Evolutionary conservation across 2,797 vertebrate species (phyloP).

Genomic region (Apogon talboti): DNA sequence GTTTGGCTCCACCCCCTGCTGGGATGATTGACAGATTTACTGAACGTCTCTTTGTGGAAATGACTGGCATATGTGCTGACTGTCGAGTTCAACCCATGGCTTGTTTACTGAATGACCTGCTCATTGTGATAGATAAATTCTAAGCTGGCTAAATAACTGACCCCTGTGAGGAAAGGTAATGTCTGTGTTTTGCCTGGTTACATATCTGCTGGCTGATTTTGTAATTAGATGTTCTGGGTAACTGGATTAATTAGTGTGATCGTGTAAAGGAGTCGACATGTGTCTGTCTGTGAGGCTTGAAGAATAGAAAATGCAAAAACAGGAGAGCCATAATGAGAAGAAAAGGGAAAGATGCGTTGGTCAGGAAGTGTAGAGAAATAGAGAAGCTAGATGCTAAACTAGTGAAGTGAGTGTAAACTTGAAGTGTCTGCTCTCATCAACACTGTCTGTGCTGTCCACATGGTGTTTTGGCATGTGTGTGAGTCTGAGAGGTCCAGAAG

Average conservation of each 20-base stretch:
- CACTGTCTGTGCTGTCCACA: constrained; percentile 55
- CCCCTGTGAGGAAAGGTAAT: not conserved
- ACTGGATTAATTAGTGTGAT: constrained; percentile 20
- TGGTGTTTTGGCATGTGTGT: constrained; percentile 56
- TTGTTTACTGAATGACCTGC: not conserved
- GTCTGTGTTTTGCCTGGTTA: not conserved
- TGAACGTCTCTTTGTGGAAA: constrained; percentile 20
- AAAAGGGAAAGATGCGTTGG: constrained; percentile 7
- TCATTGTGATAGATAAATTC: not conserved
- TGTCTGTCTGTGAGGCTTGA: constrained; percentile 17
- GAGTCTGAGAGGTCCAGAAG: constrained; percentile 33
- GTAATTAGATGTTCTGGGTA: constrained; percentile 16
- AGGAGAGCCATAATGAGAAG: not conserved
- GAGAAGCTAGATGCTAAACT: constrained; percentile 36
- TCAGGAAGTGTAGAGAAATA: constrained; percentile 16
- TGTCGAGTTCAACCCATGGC: constrained; percentile 8
- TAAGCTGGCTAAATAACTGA: not conserved
- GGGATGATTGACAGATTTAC: constrained; percentile 60
- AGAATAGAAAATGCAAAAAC: constrained; percentile 2
- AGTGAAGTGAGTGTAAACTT: constrained; percentile 25
- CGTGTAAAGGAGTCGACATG: constrained; percentile 23
- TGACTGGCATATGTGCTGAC: constrained; percentile 27
- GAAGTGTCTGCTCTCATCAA: constrained; percentile 39
- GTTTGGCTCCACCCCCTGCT: constrained; percentile 63
- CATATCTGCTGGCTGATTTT: not conserved